Percentiles rank a stretch among this genome's conserved stretches.
These are phyloP conservation scores for Microcebus ravelobensis DNA, from an alignment of 2,113 vertebrate species.

Conservation along the genomic window DNA sequence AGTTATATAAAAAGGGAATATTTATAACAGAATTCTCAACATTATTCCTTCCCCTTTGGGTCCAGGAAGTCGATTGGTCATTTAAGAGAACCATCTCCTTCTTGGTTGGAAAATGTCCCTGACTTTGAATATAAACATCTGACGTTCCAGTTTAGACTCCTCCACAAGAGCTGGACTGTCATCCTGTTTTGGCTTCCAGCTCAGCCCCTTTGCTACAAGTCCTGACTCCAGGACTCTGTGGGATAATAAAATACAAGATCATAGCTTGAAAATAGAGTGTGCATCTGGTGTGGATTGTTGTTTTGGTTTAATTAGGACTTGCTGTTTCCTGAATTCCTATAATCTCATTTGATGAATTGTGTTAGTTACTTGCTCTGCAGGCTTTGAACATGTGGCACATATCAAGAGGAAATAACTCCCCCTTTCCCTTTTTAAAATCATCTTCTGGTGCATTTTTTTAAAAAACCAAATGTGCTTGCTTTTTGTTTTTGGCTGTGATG, in stretches of 20 bases:
- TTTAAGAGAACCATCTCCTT: background rate
- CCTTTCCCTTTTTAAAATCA: background rate
- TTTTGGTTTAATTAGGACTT: slow-evolving; percentile 63
- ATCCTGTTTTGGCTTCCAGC: background rate
- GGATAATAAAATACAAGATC: slow-evolving; percentile 2
- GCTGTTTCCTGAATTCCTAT: slow-evolving; percentile 59
- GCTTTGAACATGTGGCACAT: slow-evolving; percentile 24
- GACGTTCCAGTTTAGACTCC: background rate
- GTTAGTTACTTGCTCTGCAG: background rate
- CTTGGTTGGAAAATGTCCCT: background rate
- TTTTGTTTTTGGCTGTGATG: background rate
- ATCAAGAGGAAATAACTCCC: background rate
- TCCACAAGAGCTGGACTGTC: background rate
- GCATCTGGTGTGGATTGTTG: slow-evolving; percentile 36
- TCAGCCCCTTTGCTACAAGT: background rate
- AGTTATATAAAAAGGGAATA: background rate
- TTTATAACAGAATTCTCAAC: background rate
- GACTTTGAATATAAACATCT: background rate
- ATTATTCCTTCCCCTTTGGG: background rate
- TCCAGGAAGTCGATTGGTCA: background rate
- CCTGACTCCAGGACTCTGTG: slow-evolving; percentile 7
- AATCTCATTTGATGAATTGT: slow-evolving; percentile 44
- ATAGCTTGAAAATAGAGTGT: slow-evolving; percentile 12
- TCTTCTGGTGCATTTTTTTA: background rate
- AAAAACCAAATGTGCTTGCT: background rate